Conservation (phyloP, 2,113 vertebrate species). For the Chloebia gouldiae region DNA sequence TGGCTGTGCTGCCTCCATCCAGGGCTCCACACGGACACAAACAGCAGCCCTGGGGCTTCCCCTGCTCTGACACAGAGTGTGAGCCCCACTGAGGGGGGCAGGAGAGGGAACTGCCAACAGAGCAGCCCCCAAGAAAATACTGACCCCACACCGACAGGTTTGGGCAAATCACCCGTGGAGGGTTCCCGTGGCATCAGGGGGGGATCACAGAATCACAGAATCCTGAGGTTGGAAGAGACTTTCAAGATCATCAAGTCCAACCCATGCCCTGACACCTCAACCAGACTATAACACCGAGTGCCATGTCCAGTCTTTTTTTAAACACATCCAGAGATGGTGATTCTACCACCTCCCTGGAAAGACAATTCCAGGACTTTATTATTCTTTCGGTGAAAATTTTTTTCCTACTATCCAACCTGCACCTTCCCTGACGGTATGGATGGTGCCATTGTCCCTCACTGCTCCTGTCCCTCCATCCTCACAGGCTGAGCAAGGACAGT, state of each 20-base stretch:
- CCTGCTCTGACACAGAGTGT: background rate
- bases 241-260: too few species aligned
- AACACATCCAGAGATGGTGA: too few species aligned
- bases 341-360: too few species aligned
- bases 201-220: too few species aligned
- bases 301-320: too few species aligned
- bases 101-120: background rate
- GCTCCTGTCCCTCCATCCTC: background rate
- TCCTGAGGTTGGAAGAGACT: too few species aligned
- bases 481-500: background rate
- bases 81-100: background rate
- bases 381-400: too few species aligned
- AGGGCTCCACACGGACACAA: background rate
- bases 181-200: background rate
- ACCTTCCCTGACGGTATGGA: too few species aligned
- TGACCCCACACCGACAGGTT: background rate
- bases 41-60: background rate
- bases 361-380: too few species aligned
- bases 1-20: fast-evolving
- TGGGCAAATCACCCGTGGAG: fast-evolving
- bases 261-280: too few species aligned
- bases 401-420: too few species aligned
- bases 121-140: background rate
- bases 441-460: background rate
- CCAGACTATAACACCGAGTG: too few species aligned